Evolutionary conservation across 2,113 vertebrate genomes (phyloP).

Genomic region (Beaufortia kweichowensis): DNA sequence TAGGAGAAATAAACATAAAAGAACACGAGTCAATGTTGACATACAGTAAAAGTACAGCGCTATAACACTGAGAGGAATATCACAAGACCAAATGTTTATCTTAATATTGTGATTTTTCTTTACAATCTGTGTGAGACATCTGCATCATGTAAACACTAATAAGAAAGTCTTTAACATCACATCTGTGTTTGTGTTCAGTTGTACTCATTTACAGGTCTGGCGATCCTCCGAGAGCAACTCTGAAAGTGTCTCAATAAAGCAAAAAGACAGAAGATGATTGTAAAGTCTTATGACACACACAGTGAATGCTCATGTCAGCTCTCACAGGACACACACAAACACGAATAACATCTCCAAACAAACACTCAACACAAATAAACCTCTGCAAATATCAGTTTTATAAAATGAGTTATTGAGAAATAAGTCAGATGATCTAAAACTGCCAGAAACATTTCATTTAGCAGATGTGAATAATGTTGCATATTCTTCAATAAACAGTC

Average conservation of each 20-base stretch:
- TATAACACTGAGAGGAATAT: no score
- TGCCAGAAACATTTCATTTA: no score
- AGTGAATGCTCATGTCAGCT: slow-evolving; percentile 58
- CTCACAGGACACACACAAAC: not conserved
- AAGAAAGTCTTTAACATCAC: not conserved
- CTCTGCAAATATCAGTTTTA: not conserved
- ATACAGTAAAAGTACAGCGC: no score
- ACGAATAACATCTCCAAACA: not conserved
- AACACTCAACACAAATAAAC: not conserved
- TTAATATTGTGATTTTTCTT: no score
- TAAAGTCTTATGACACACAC: slow-evolving; percentile 70
- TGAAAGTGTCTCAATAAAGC: slow-evolving; percentile 71
- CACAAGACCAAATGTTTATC: no score
- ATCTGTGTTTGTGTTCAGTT: not conserved
- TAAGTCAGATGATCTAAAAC: not conserved
- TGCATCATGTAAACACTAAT: no score
- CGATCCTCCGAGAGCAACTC: slow-evolving; percentile 44
- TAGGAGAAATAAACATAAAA: no score
- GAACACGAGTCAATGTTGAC: no score
- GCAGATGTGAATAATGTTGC: no score
- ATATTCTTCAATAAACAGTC: no score
- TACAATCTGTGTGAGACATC: no score
- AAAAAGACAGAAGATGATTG: slow-evolving; percentile 70
- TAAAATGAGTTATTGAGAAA: not conserved
- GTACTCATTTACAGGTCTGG: slow-evolving; percentile 46